phyloP scores from a whole-genome alignment of 2,797 vertebrate species.

The Crenichthys baileyi region DNA sequence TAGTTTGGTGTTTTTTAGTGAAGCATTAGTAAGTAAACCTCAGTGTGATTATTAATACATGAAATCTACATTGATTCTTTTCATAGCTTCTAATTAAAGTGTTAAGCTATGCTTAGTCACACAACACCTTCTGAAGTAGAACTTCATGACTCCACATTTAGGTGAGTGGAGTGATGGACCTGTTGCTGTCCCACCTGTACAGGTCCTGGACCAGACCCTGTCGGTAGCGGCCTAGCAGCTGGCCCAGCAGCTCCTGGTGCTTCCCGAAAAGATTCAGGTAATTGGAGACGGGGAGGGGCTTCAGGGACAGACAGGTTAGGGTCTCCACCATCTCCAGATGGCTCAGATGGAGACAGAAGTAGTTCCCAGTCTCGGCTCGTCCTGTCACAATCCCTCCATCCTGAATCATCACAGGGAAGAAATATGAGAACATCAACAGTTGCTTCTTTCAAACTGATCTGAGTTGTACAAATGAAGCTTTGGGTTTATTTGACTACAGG shows the following conservation, averaged over 20 bases:
- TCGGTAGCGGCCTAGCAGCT: constrained; percentile 77
- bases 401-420: constrained; percentile 55
- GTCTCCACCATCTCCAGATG: constrained; percentile 80
- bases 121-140: too few species aligned
- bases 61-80: too few species aligned
- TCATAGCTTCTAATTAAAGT: too few species aligned
- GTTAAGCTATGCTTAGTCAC: too few species aligned
- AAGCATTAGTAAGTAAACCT: too few species aligned
- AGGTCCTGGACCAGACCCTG: constrained; percentile 84
- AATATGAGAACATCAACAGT: not conserved
- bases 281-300: constrained; percentile 86
- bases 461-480: too few species aligned
- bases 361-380: constrained; percentile 79
- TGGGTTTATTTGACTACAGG: too few species aligned
- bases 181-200: constrained; percentile 83
- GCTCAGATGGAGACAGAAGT: constrained; percentile 87
- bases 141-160: too few species aligned
- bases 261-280: constrained; percentile 88
- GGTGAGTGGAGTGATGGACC: too few species aligned
- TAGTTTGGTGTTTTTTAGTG: too few species aligned
- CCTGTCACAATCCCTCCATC: constrained; percentile 84
- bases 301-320: constrained; percentile 88
- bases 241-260: constrained; percentile 90
- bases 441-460: too few species aligned
- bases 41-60: too few species aligned